Base-by-base conservation (phyloP, 1,140 invertebrate genomes). In the Lanistes nyassanus region DNA sequence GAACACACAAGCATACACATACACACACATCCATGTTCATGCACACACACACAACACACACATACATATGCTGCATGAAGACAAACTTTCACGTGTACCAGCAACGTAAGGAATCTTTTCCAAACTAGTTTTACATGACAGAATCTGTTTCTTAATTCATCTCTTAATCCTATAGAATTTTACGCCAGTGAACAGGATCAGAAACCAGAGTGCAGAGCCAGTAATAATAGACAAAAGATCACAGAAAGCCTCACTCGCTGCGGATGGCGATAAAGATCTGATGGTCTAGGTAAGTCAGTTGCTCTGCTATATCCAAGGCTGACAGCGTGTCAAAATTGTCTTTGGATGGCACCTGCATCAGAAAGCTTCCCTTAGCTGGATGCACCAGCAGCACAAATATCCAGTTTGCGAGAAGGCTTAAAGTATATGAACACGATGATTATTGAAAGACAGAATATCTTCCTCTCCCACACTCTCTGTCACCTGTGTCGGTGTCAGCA, bases 251-350 rank as follows among this genome's bases (percentile, higher is more conserved):
- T 93, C 90, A 97, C 96, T 97, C 95, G 93, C 95, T 96, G 36
- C 93, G 90, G 71, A 98, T 97, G 1, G 94, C 92, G 29, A 95
- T 91, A 85, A 98, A 97, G 80, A 98, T 97, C 85, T 97, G 94
- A 88, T 97, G 96, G 88, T 98, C 96, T 76, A 98, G 90, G 84
- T 95, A 97, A 0, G 96, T 97, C 92, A 98, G 94, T 87, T 97
- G 95, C 88, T 98, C 96, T 3, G 96, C 96, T 69, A 98, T 96
- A 89, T 97, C 96, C 36, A 97, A 87, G 1, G 96, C 96, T 37
- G 95, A 96, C 29, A 97, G 83, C 0, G 94, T 94, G 86, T 97
- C 95, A 81, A 97, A 94, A 74, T 91, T 96, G 84, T 97, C 96
- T 83, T 94, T 95, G 64, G 92, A 95, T 53, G 94, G 92, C 42